phyloP scores from a whole-genome alignment of 1,140 invertebrate genomes.

The Brachionus rotundiformis region DNA sequence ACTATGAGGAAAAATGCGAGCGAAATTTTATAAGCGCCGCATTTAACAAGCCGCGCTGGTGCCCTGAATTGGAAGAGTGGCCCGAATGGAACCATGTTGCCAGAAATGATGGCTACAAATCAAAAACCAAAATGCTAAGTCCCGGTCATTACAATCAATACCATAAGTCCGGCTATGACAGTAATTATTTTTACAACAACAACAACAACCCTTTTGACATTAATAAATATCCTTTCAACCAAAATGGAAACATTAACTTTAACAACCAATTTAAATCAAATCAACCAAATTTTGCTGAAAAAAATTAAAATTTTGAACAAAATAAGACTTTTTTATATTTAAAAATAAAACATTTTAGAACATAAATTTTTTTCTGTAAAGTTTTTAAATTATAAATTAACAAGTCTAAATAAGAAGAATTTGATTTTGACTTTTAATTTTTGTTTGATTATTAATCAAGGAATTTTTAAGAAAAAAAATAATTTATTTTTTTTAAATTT shows the following conservation, averaged over 20 bases:
- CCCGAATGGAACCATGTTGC: not conserved
- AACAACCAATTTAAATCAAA: slow-evolving; percentile 37
- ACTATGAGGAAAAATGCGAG: slow-evolving; percentile 51
- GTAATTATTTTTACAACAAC: not conserved
- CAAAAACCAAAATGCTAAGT: not conserved
- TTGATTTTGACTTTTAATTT: too few species aligned
- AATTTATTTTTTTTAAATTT: not conserved
- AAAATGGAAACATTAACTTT: slow-evolving; percentile 34
- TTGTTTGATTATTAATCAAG: too few species aligned
- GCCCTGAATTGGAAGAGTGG: slow-evolving; percentile 27
- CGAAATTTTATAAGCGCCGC: slow-evolving; percentile 25
- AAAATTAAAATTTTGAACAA: not conserved
- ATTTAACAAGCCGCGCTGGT: slow-evolving; percentile 35
- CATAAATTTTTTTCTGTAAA: too few species aligned
- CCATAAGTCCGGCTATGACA: not conserved
- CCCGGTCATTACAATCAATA: not conserved
- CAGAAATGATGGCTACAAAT: slow-evolving; percentile 14
- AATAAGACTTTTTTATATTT: too few species aligned
- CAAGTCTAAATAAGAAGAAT: too few species aligned
- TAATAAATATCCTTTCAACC: slow-evolving; percentile 42
- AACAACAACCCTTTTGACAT: not conserved
- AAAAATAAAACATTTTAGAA: too few species aligned
- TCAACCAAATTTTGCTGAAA: not conserved
- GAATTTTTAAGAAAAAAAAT: not conserved
- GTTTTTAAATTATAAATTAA: too few species aligned